Conservation (phyloP, 64 coral and sea anemone species). For the Montipora efflorescens region DNA sequence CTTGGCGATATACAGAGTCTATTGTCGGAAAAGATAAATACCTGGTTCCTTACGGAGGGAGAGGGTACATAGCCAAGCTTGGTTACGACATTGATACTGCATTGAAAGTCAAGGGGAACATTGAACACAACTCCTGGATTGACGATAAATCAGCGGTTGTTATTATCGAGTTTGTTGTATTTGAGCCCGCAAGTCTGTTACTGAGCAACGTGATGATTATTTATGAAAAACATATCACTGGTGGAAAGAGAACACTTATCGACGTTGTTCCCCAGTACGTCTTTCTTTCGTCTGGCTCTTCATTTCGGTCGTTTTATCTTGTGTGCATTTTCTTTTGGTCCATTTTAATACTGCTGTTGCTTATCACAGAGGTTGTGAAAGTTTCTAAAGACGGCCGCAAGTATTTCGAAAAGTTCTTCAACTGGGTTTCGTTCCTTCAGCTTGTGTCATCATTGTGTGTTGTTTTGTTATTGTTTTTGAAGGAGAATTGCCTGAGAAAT, state of each 20-base stretch:
- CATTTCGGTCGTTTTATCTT: slow-evolving; percentile 6
- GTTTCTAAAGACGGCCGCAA: neutral
- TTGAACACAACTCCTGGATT: slow-evolving; percentile 62
- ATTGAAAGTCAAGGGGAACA: neutral
- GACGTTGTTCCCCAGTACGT: slow-evolving; percentile 63
- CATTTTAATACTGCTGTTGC: slow-evolving; percentile 38
- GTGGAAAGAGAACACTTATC: slow-evolving; percentile 18
- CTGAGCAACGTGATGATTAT: slow-evolving; percentile 59
- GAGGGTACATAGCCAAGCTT: slow-evolving; percentile 75
- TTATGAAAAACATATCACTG: slow-evolving; percentile 48
- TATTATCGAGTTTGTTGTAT: slow-evolving; percentile 70
- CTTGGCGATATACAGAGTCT: slow-evolving; percentile 65
- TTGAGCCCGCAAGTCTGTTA: slow-evolving; percentile 64
- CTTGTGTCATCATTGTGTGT: slow-evolving; percentile 47
- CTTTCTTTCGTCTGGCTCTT: slow-evolving; percentile 28
- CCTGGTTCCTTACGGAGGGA: slow-evolving; percentile 36
- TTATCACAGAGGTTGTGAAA: slow-evolving; percentile 44
- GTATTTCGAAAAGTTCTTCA: slow-evolving; percentile 70
- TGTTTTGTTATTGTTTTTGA: slow-evolving; percentile 40
- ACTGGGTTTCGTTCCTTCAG: slow-evolving; percentile 69
- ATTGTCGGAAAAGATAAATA: neutral
- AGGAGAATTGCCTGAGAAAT: slow-evolving; percentile 54
- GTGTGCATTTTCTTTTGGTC: slow-evolving; percentile 69
- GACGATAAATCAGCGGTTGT: slow-evolving; percentile 58
- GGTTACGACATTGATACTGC: slow-evolving; percentile 70